Evolutionary conservation across 2,113 vertebrate species (phyloP).

Genomic region (Puffinus mauretanicus): DNA sequence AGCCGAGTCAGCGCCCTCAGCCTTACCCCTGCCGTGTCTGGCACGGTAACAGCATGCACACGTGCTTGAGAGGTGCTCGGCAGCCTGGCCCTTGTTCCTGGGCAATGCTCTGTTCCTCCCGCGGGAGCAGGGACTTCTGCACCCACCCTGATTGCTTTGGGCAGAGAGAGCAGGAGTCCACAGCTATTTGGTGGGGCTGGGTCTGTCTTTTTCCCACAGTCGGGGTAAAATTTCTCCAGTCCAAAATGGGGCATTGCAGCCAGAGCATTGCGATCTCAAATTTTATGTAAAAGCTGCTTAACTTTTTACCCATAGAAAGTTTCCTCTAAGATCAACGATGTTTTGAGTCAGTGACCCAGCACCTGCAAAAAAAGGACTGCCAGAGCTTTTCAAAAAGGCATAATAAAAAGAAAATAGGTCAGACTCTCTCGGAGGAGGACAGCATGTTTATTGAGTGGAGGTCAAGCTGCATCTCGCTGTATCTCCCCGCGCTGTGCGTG

Average conservation of each 20-base stretch:
- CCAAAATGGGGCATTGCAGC: neutral
- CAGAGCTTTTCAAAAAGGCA: conserved; percentile 10
- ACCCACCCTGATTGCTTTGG: neutral
- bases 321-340: neutral
- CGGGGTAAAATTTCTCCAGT: neutral
- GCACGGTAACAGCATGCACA: fast-evolving
- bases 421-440: neutral
- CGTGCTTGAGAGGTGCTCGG: neutral
- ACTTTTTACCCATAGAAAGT: neutral
- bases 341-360: neutral
- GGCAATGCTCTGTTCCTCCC: neutral
- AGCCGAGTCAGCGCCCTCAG: neutral
- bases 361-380: neutral
- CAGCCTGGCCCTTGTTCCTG: neutral
- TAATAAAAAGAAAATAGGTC: conserved; percentile 41
- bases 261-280: neutral
- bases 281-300: neutral
- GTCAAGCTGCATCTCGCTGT: conserved; percentile 26
- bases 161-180: neutral
- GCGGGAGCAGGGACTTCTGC: neutral
- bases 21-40: too few relatives aligned
- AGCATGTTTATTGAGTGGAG: conserved; percentile 8
- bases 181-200: neutral
- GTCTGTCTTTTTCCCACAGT: neutral
- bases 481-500: neutral